phyloP scores from a whole-genome alignment of 1,140 invertebrate genomes.

The Cotesia typhae region DNA sequence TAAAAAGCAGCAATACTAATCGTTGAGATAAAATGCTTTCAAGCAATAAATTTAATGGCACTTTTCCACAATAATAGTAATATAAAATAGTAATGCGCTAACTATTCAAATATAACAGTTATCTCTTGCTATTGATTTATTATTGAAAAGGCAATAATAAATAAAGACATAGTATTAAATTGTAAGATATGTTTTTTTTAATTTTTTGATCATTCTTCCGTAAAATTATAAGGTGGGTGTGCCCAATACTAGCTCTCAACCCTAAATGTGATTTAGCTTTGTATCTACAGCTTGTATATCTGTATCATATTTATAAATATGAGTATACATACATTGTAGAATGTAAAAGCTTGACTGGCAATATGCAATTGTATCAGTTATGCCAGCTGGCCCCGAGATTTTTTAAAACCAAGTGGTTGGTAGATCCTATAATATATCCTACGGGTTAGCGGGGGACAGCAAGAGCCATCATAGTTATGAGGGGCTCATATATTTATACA shows the following conservation, averaged over 20 bases:
- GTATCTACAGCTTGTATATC: conserved; percentile 6
- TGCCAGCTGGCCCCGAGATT: conserved; percentile 51
- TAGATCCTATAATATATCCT: conserved; percentile 6
- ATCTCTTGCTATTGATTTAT: not conserved
- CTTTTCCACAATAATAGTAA: conserved; percentile 11
- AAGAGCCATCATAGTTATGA: conserved; percentile 33
- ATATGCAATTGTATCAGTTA: conserved; percentile 53
- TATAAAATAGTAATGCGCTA: not conserved
- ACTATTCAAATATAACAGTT: not conserved
- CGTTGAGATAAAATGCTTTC: too few relatives aligned
- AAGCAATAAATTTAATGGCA: not conserved
- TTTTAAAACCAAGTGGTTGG: conserved; percentile 8
- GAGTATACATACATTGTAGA: conserved; percentile 1
- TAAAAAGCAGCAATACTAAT: too few relatives aligned
- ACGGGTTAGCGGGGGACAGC: conserved; percentile 10
- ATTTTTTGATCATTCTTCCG: conserved; percentile 32
- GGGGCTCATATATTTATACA: conserved; percentile 45
- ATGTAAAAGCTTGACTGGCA: conserved; percentile 1
- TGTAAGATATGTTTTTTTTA: conserved; percentile 11
- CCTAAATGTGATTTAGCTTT: conserved; percentile 16
- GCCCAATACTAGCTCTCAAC: conserved; percentile 8
- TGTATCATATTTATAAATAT: conserved; percentile 5
- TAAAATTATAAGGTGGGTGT: conserved; percentile 29
- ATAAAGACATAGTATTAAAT: not conserved
- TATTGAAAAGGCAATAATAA: not conserved